These are phyloP conservation scores for Odocoileus hemionus DNA, from an alignment of 2,113 vertebrate genomes.

Conservation along the genomic window DNA sequence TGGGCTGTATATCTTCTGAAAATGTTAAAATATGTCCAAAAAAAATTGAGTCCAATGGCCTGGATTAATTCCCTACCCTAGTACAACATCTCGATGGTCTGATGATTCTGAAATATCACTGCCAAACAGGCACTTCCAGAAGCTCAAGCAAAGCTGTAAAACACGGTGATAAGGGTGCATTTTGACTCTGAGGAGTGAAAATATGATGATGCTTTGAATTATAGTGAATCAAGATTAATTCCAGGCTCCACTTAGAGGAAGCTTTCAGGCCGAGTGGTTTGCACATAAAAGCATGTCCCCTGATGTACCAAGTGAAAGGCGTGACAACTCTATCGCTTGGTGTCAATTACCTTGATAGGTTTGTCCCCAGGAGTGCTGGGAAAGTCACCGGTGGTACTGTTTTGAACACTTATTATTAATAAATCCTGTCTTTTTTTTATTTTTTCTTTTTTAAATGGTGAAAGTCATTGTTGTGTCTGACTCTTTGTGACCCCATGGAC, in stretches of 20 bases:
- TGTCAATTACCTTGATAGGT: background rate
- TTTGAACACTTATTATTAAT: background rate
- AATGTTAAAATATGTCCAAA: background rate
- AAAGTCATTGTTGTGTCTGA: background rate
- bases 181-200: accelerated
- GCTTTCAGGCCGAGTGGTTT: background rate
- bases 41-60: background rate
- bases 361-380: background rate
- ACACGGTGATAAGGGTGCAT: accelerated
- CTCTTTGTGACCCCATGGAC: background rate
- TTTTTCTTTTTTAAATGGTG: background rate
- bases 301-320: background rate
- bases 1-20: background rate
- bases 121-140: background rate
- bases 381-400: background rate
- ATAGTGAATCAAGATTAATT: background rate
- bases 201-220: background rate
- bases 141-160: background rate
- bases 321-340: background rate
- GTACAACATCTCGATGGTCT: background rate
- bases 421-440: accelerated
- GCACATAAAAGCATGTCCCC: background rate
- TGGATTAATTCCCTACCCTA: background rate
- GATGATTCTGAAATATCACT: background rate
- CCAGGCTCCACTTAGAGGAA: background rate